Conservation (phyloP, 2,113 vertebrate genomes). For the Laticauda laticaudata region DNA sequence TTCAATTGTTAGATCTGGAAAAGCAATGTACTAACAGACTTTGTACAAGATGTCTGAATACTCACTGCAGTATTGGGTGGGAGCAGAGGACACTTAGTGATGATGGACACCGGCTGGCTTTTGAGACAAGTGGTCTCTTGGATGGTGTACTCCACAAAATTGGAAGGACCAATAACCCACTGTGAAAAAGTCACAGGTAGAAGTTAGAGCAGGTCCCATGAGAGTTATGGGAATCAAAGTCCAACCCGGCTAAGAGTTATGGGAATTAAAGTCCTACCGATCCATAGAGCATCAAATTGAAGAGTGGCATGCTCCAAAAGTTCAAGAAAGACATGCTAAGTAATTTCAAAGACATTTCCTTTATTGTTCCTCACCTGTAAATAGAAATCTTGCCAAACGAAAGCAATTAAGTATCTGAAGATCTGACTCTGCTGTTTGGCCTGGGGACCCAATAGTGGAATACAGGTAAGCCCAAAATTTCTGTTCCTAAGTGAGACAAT, state of each 20-base stretch:
- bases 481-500: neutral
- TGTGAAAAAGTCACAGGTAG: conserved; percentile 34
- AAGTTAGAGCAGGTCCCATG: neutral
- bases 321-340: neutral
- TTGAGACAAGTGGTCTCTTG: conserved; percentile 62
- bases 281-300: neutral
- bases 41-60: conserved; percentile 10
- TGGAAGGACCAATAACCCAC: conserved; percentile 49
- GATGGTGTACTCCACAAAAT: conserved; percentile 68
- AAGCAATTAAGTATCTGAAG: neutral
- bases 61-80: conserved; percentile 42
- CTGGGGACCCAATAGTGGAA: neutral
- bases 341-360: neutral
- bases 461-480: neutral
- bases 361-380: neutral
- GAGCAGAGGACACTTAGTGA: conserved; percentile 47
- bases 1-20: neutral
- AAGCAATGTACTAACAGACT: neutral
- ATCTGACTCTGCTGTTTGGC: neutral
- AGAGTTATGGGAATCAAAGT: neutral
- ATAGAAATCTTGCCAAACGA: neutral
- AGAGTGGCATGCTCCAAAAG: neutral
- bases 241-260: neutral
- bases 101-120: neutral
- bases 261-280: neutral